phyloP scores from a whole-genome alignment of 2,888 invertebrate species.

The Drosophila pseudotakahashii region DNA sequence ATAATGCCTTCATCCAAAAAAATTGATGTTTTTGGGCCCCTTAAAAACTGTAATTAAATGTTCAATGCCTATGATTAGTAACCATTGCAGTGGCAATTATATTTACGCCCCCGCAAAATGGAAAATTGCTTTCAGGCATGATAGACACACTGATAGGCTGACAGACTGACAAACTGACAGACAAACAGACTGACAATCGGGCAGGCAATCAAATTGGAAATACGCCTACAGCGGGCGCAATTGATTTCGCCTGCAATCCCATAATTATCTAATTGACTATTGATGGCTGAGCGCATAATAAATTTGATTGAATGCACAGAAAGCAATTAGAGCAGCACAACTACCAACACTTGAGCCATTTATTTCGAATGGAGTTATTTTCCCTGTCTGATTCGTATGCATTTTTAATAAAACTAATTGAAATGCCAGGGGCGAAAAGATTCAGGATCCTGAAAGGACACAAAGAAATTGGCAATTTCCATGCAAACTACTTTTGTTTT shows the following conservation, averaged over 20 bases:
- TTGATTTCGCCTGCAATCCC: conserved; percentile 17
- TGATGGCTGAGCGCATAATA: conserved; percentile 55
- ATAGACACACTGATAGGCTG: conserved; percentile 5
- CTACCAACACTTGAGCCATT: conserved; percentile 38
- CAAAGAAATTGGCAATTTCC: conserved; percentile 44
- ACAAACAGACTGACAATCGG: conserved; percentile 8
- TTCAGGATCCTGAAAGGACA: conserved; percentile 11
- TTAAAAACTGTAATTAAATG: conserved; percentile 16
- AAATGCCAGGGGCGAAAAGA: conserved; percentile 34
- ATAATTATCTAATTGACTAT: conserved; percentile 76
- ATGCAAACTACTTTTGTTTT: conserved; percentile 54
- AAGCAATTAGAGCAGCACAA: conserved; percentile 29
- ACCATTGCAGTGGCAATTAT: conserved; percentile 22
- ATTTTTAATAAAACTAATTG: conserved; percentile 76
- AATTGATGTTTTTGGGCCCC: background rate
- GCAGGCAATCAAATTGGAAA: conserved; percentile 21
- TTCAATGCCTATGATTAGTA: conserved; percentile 26
- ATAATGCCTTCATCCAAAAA: background rate
- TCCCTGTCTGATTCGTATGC: conserved; percentile 37
- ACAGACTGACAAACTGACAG: background rate
- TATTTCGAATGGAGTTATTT: conserved; percentile 56
- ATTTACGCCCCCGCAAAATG: background rate
- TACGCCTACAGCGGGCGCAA: conserved; percentile 15
- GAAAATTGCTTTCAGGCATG: conserved; percentile 16
- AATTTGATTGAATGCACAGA: conserved; percentile 58